Percentiles rank a stretch among this genome's conserved stretches.
phyloP scores from a whole-genome alignment of 2,113 vertebrate species.

The Chloebia gouldiae region DNA sequence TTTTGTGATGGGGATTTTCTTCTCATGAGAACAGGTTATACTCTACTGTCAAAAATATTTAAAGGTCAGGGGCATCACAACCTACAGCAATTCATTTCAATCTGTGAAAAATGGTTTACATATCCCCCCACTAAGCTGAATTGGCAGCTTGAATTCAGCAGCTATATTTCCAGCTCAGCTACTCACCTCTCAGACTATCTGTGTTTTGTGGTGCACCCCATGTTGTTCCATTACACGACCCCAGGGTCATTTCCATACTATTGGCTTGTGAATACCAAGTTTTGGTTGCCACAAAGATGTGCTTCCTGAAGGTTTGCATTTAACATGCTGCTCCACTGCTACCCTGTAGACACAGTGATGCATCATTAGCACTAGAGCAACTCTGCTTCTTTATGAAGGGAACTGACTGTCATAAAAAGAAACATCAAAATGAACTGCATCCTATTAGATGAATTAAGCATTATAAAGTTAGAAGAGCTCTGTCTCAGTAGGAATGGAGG shows the following conservation, averaged over 20 bases:
- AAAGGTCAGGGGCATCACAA: constrained; percentile 20
- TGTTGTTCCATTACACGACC: background rate
- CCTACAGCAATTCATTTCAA: background rate
- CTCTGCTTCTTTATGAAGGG: background rate
- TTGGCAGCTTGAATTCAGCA: background rate
- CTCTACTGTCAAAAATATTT: constrained; percentile 13
- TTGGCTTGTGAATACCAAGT: background rate
- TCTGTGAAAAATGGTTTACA: background rate
- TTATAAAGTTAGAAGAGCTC: background rate
- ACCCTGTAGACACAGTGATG: background rate
- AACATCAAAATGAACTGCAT: background rate
- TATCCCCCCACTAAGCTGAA: background rate
- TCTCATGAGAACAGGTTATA: background rate
- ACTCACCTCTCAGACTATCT: background rate
- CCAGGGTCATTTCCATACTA: background rate
- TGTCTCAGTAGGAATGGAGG: background rate
- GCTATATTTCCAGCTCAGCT: background rate
- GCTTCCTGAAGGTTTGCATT: background rate
- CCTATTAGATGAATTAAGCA: background rate
- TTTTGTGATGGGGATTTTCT: constrained; percentile 23
- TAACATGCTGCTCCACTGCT: background rate
- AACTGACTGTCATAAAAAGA: background rate
- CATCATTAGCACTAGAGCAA: background rate
- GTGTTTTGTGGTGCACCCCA: background rate
- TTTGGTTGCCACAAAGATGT: background rate